Evolutionary conservation across 1,140 invertebrate genomes (phyloP).

Genomic region (Armadillidium nasatum): DNA sequence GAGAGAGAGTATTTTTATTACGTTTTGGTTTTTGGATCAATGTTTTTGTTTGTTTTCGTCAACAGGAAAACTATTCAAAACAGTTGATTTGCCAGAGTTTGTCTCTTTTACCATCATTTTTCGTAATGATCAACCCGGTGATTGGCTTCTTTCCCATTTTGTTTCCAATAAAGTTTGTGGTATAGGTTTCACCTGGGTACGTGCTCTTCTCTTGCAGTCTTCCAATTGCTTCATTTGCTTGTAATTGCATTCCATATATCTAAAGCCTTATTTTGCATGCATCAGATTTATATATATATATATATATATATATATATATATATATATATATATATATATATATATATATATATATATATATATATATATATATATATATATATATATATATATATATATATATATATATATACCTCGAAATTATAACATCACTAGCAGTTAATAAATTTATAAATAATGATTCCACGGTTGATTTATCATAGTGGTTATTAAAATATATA

Average conservation of each 20-base stretch:
- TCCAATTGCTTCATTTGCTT: too few species aligned
- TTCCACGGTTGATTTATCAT: too few species aligned
- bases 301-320: conserved; percentile 6
- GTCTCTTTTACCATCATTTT: conserved; percentile 56
- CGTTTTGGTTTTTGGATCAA: too few species aligned
- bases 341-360: conserved; percentile 28
- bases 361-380: conserved; percentile 44
- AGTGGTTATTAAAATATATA: too few species aligned
- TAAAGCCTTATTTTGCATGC: background rate
- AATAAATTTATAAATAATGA: too few species aligned
- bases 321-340: conserved; percentile 10
- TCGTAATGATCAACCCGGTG: conserved; percentile 54
- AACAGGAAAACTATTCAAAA: conserved; percentile 54
- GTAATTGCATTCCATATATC: background rate
- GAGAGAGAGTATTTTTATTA: too few species aligned
- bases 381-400: too few species aligned
- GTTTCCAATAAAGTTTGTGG: conserved; percentile 54
- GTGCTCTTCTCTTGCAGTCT: conserved; percentile 40
- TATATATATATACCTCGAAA: too few species aligned
- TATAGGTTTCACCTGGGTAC: conserved; percentile 51
- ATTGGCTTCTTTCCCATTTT: conserved; percentile 55
- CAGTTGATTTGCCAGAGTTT: conserved; percentile 51
- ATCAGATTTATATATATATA: background rate
- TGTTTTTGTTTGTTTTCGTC: conserved; percentile 16
- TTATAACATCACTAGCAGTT: too few species aligned